Conservation (phyloP, 2,113 vertebrate genomes). For the Atrichornis clamosus region DNA sequence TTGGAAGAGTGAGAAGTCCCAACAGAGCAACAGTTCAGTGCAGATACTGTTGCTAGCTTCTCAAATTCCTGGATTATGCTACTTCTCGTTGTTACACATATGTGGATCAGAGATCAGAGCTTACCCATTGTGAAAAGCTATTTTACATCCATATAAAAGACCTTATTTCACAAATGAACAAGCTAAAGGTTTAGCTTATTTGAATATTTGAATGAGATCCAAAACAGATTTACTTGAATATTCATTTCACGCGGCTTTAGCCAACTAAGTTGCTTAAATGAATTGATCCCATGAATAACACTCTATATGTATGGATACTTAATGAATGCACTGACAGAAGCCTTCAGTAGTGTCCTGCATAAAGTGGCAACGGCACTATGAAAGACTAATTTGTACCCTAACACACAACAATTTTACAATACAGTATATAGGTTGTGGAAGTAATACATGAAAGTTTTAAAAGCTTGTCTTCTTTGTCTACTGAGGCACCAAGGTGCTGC, state of each 20-base stretch:
- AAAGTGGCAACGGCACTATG: neutral
- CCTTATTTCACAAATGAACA: constrained; percentile 64
- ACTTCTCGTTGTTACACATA: constrained; percentile 8
- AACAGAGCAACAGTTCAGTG: neutral
- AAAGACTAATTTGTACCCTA: neutral
- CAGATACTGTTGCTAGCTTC: neutral
- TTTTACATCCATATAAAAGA: constrained; percentile 51
- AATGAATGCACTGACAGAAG: neutral
- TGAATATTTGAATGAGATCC: constrained; percentile 52
- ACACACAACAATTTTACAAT: neutral
- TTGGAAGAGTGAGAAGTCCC: constrained; percentile 21
- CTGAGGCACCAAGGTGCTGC: neutral
- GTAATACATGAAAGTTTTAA: neutral
- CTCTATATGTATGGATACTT: neutral
- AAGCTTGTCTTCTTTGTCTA: neutral
- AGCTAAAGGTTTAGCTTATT: constrained; percentile 49
- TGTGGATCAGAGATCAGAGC: constrained; percentile 47
- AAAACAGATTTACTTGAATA: constrained; percentile 45
- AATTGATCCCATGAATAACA: neutral
- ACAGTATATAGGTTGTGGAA: neutral
- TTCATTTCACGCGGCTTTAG: constrained; percentile 1
- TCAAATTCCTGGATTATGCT: constrained; percentile 33
- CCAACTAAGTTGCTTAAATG: constrained; percentile 17
- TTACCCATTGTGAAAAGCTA: constrained; percentile 34
- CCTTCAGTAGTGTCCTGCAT: neutral